A percentile compares a stretch with the other conserved stretches of the same genome.
These are phyloP conservation scores for Peromyscus attwateri DNA, from an alignment of 2,797 vertebrate genomes.

Conservation along the genomic window DNA sequence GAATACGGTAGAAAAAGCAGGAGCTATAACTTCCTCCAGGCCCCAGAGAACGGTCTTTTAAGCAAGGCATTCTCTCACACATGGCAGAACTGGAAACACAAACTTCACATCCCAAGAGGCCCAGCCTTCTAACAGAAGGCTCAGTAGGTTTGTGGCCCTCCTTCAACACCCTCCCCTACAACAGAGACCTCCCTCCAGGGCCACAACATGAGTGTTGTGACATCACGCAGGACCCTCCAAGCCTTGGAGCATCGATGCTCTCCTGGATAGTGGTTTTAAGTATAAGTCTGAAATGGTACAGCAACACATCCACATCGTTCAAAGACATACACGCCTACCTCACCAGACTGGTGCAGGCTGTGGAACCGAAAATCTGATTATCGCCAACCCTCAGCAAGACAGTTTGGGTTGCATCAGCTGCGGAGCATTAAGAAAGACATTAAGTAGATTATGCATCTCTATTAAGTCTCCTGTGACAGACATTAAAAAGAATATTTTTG, in stretches of 20 bases:
- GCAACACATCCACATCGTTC: not conserved
- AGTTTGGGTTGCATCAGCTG: slow-evolving; percentile 41
- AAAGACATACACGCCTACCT: slow-evolving; percentile 6
- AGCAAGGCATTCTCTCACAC: slow-evolving; percentile 65
- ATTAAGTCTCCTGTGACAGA: slow-evolving; percentile 35
- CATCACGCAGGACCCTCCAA: not conserved
- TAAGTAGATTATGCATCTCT: slow-evolving; percentile 31
- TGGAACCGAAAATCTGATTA: slow-evolving; percentile 35
- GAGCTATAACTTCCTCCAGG: not conserved
- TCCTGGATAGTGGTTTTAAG: not conserved
- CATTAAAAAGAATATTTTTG: slow-evolving; percentile 3
- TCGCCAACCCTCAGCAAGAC: not conserved
- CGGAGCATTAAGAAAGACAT: slow-evolving; percentile 39
- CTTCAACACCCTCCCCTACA: not conserved
- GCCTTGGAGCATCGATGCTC: not conserved
- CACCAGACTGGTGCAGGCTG: not conserved
- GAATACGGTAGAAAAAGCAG: slow-evolving; percentile 46
- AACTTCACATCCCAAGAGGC: not conserved
- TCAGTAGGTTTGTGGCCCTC: not conserved
- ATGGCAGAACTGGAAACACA: not conserved
- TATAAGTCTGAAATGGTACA: slow-evolving; percentile 21
- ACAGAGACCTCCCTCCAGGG: not conserved
- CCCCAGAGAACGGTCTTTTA: slow-evolving; percentile 59
- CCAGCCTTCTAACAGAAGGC: not conserved
- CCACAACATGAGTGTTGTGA: not conserved